phyloP scores from a whole-genome alignment of 37 sponge, comb jelly and placozoan genomes.

The Haliclona indistincta region DNA sequence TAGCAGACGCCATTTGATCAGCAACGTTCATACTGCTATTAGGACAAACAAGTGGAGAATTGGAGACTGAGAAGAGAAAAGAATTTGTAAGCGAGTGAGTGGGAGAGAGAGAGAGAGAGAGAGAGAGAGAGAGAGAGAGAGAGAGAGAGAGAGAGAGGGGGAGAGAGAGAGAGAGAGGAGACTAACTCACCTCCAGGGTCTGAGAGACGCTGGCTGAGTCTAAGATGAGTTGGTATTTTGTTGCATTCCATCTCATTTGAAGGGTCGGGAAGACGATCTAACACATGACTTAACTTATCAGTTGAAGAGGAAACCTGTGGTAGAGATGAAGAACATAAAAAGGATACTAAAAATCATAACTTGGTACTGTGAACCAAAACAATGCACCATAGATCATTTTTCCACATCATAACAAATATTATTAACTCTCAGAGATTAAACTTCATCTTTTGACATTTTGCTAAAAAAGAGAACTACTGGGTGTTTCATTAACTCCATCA shows the following conservation, averaged over 20 bases:
- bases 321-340: background rate
- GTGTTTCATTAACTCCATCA: no score
- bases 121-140: slow-evolving; percentile 22
- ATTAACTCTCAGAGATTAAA: no score
- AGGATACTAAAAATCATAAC: background rate
- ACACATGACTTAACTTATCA: slow-evolving; percentile 24
- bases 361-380: no score
- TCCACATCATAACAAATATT: no score
- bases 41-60: slow-evolving; percentile 16
- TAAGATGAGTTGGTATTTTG: slow-evolving; percentile 6
- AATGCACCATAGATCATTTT: no score
- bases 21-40: slow-evolving; percentile 37
- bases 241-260: slow-evolving; percentile 27
- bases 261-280: slow-evolving; percentile 47
- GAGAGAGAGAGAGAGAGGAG: background rate
- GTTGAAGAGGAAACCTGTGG: slow-evolving; percentile 10
- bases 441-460: no score
- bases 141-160: background rate
- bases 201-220: background rate
- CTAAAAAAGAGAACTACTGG: no score
- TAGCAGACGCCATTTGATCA: slow-evolving; percentile 56
- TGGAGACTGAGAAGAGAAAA: background rate
- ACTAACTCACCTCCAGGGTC: slow-evolving; percentile 1
- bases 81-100: background rate
- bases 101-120: slow-evolving; percentile 19